These are phyloP conservation scores for Noturus placidus DNA, from an alignment of 2,113 vertebrate genomes.

Conservation along the genomic window DNA sequence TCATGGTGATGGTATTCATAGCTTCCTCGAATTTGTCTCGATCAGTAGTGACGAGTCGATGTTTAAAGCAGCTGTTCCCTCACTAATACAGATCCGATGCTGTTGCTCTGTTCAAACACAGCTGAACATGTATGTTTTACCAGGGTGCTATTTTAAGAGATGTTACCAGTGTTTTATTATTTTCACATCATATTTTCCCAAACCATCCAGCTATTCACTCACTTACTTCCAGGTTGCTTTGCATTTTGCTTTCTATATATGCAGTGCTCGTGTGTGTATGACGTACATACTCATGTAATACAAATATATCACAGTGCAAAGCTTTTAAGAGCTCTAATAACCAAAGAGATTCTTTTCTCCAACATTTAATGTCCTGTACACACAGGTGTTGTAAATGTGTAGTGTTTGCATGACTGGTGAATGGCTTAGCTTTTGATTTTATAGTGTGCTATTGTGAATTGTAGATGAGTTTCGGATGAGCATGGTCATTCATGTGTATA, in stretches of 20 bases:
- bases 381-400: neutral
- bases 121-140: slow-evolving; percentile 1
- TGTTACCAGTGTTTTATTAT: neutral
- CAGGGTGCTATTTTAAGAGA: slow-evolving; percentile 14
- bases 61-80: slow-evolving; percentile 8
- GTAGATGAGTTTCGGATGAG: slow-evolving; percentile 19
- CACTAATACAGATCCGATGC: neutral
- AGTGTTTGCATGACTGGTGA: slow-evolving; percentile 35
- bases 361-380: slow-evolving; percentile 4
- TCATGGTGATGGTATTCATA: slow-evolving; percentile 16
- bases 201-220: neutral
- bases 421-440: slow-evolving; percentile 29
- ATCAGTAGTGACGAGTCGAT: slow-evolving; percentile 5
- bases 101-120: neutral
- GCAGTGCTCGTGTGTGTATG: neutral
- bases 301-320: neutral
- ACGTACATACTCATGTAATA: neutral
- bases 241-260: neutral
- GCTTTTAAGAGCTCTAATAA: slow-evolving; percentile 3
- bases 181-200: neutral
- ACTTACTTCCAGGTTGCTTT: neutral
- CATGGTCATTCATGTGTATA: slow-evolving; percentile 42
- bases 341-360: slow-evolving; percentile 11
- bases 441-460: neutral
- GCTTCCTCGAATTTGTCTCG: neutral